Evolutionary conservation across 1,140 invertebrate species (phyloP).

Genomic region (Caerostris darwini): DNA sequence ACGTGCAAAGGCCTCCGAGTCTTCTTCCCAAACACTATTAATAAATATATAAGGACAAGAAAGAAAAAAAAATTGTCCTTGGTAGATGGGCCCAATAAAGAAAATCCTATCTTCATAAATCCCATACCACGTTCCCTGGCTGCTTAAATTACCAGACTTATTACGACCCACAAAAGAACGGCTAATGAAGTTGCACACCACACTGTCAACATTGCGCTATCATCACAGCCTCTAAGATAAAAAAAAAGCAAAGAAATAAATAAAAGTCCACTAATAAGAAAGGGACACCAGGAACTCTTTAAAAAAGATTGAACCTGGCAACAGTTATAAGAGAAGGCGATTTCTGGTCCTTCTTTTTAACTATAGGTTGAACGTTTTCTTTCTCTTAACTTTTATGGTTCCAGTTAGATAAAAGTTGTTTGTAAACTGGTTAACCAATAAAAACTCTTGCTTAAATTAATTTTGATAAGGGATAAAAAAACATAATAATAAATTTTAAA

Average conservation of each 20-base stretch:
- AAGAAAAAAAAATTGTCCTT: background rate
- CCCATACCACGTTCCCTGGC: background rate
- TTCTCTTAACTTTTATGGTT: background rate
- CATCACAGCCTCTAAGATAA: background rate
- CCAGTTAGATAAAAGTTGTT: background rate
- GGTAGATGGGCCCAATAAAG: background rate
- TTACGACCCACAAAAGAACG: background rate
- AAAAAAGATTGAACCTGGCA: background rate
- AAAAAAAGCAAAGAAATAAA: background rate
- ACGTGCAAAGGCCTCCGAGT: too few relatives aligned
- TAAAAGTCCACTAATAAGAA: background rate
- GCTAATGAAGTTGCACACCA: background rate
- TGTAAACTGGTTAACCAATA: constrained; percentile 12
- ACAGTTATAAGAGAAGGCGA: background rate
- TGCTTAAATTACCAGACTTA: background rate
- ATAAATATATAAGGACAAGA: background rate
- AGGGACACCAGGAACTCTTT: background rate
- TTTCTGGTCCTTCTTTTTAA: background rate
- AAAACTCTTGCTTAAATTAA: background rate
- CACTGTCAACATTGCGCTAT: background rate
- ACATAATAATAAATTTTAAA: too few relatives aligned
- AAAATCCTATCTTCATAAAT: background rate
- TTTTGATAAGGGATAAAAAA: background rate
- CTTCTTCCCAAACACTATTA: too few relatives aligned
- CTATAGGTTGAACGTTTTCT: background rate